These are phyloP conservation scores for Decapterus maruadsi DNA, from an alignment of 2,797 vertebrate genomes.

Conservation along the genomic window DNA sequence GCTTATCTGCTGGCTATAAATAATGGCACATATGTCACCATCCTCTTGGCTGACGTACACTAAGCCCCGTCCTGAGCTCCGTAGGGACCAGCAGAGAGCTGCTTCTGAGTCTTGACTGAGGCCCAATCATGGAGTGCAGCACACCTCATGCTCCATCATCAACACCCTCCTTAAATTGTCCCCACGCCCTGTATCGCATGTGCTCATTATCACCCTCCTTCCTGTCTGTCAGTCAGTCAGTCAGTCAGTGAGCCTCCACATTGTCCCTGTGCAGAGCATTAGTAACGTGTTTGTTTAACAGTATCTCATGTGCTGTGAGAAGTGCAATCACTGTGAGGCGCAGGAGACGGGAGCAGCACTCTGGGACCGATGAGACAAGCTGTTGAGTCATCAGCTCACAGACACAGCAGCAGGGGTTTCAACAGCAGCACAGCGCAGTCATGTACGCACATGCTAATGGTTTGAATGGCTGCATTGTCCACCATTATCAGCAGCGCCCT, in stretches of 20 bases:
- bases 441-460: conserved; percentile 17
- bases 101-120: neutral
- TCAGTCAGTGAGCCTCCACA: conserved; percentile 6
- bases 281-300: conserved; percentile 39
- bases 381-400: conserved; percentile 53
- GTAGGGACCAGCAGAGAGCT: conserved; percentile 32
- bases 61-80: conserved; percentile 67
- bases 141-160: neutral
- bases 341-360: conserved; percentile 29
- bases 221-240: neutral
- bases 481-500: neutral
- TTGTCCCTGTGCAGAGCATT: neutral
- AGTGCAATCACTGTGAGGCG: conserved; percentile 35
- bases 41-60: conserved; percentile 66
- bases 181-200: neutral
- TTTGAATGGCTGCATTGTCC: conserved; percentile 6
- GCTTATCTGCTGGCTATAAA: conserved; percentile 81
- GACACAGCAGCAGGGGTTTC: conserved; percentile 17
- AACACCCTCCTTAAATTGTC: conserved; percentile 10
- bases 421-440: conserved; percentile 17
- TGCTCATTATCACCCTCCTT: conserved; percentile 5
- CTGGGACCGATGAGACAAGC: conserved; percentile 39
- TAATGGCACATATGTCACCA: conserved; percentile 80
- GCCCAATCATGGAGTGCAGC: neutral
- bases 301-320: conserved; percentile 21